Conservation (phyloP, 2,797 vertebrate genomes). For the Lagocephalus sceleratus region DNA sequence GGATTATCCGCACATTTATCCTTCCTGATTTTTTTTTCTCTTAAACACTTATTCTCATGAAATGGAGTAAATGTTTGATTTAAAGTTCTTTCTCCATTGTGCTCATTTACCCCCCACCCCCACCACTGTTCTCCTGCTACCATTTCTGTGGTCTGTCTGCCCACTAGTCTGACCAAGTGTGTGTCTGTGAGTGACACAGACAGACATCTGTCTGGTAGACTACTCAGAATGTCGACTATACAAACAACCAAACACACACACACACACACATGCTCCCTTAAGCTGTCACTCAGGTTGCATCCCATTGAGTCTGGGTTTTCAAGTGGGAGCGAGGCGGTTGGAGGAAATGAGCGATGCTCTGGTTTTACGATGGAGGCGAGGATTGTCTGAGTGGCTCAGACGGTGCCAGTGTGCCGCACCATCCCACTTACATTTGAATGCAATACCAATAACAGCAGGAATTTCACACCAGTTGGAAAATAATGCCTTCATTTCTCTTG, state of each 20-base stretch:
- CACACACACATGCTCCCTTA: conserved; percentile 3
- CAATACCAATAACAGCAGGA: conserved; percentile 37
- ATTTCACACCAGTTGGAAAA: conserved; percentile 13
- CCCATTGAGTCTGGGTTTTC: conserved; percentile 39
- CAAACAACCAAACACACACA: conserved; percentile 19
- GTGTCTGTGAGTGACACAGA: background rate
- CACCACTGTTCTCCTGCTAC: conserved; percentile 47
- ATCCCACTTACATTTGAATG: conserved; percentile 23
- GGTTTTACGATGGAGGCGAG: conserved; percentile 28
- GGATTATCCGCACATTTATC: conserved; percentile 2
- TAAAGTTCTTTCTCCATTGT: conserved; percentile 47
- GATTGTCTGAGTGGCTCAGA: conserved; percentile 28
- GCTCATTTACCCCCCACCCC: conserved; percentile 50
- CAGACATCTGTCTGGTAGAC: conserved; percentile 44
- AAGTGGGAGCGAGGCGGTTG: conserved; percentile 33
- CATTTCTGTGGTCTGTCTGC: conserved; percentile 51
- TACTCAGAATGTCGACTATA: conserved; percentile 51
- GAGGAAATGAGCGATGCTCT: conserved; percentile 21
- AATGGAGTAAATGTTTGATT: too few species aligned
- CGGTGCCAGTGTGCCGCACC: conserved; percentile 19
- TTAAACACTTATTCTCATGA: conserved; percentile 34
- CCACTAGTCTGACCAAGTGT: conserved; percentile 10
- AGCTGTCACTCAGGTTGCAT: conserved; percentile 30
- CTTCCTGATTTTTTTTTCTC: conserved; percentile 23
- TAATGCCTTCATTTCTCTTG: background rate